Evolutionary conservation across 2,113 vertebrate species (phyloP), one percentile per base, ranked within the genome.

Genomic region (Sapayoa aenigma): DNA sequence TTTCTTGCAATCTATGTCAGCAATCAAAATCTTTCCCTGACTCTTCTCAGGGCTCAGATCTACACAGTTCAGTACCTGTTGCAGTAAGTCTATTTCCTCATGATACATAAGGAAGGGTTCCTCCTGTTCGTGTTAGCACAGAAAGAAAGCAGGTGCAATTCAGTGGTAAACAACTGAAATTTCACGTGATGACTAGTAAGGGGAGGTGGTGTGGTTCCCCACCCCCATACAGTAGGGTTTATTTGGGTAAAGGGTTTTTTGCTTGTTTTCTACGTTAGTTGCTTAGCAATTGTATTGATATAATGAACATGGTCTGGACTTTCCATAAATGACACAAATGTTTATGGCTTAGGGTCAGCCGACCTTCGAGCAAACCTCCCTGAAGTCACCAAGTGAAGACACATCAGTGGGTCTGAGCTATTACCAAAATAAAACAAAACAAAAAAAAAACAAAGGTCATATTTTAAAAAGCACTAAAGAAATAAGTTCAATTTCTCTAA

Each of bases 91-190:
- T 56, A 72, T 86, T 44, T 84, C 35, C 74, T 69, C 1, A 6
- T 2, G 11, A 28, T 16, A 33, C 3, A 11, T 11, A 39, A 83
- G 9, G 13, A 72, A 77, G 13, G 23, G 12, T 27, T 59, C 18
- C 1, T 76, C 19, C 35, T 50, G 23, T 6, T 62, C 9, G 0
- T 0, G 0, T 74, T 10, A 55, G 25, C 56, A 55, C 20, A 56
- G 31, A 55, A 5, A 49, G 19, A 56, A 72, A 66, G 14, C 0
- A 35, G 22, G 8, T 39, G 30, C 39, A 72, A 35, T 46, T 75
- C 42, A 55, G n/a, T n/a, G 10, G 8, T 2, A 78, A 92, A 71
- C 11, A 90, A 49, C 21, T 33, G 10, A 41, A 39, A 41, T 59
- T 66, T 72, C 35, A 46, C 3, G 2, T 55, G 10, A 33, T 44